These are phyloP conservation scores for Hypselothyrea guttata DNA, from an alignment of 2,888 invertebrate genomes.

Conservation along the genomic window DNA sequence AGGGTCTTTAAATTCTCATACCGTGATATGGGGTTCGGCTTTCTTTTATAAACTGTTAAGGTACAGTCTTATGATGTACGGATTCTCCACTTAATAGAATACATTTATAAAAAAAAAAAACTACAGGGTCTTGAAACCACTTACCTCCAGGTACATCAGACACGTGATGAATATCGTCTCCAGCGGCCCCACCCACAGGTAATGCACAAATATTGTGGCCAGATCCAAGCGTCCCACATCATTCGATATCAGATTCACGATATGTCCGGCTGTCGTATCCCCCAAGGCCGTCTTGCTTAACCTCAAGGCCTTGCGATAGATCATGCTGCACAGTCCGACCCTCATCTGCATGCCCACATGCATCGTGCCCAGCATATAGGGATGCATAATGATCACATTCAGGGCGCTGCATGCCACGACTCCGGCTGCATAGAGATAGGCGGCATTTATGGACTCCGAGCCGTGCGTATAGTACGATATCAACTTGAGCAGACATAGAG, in stretches of 20 bases:
- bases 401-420: conserved; percentile 89
- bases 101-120: too few relatives aligned
- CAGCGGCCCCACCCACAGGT: conserved; percentile 95
- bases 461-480: conserved; percentile 84
- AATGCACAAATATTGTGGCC: conserved; percentile 94
- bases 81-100: too few relatives aligned
- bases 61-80: too few relatives aligned
- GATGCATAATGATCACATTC: conserved; percentile 91
- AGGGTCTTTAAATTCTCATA: too few relatives aligned
- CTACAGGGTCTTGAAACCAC: too few relatives aligned
- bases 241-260: conserved; percentile 96
- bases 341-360: conserved; percentile 87
- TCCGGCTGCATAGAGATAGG: conserved; percentile 89
- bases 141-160: conserved; percentile 87
- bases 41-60: too few relatives aligned
- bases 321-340: conserved; percentile 87
- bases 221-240: conserved; percentile 89
- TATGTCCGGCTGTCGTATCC: conserved; percentile 88
- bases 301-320: conserved; percentile 86
- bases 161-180: conserved; percentile 91
- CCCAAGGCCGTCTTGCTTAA: conserved; percentile 89
- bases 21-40: too few relatives aligned
- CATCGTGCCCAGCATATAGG: conserved; percentile 90
- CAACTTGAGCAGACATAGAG: conserved; percentile 85
- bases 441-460: conserved; percentile 82